Conservation (phyloP, 2,113 vertebrate species). For the Anolis carolinensis region DNA sequence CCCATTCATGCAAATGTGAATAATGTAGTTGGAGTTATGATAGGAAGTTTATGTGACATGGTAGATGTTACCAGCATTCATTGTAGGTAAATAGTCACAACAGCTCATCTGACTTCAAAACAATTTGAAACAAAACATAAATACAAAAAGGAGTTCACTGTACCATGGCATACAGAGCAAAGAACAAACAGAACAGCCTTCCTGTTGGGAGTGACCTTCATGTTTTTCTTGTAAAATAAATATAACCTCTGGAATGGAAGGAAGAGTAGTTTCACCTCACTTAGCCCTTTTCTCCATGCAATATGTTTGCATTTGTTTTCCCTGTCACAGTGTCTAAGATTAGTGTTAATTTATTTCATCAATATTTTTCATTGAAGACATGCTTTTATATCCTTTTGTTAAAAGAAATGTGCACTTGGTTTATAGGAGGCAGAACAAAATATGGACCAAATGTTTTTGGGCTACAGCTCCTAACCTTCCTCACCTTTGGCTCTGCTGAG, state of each 20-base stretch:
- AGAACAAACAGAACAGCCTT: not conserved
- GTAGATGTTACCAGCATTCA: not conserved
- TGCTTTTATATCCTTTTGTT: too few species aligned
- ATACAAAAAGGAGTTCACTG: not conserved
- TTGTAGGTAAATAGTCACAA: not conserved
- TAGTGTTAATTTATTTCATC: not conserved
- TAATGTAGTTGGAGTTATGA: not conserved
- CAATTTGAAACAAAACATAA: not conserved
- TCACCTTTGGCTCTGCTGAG: too few species aligned
- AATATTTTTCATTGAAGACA: not conserved
- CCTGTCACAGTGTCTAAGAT: not conserved
- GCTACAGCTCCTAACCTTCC: too few species aligned
- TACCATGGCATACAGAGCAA: not conserved
- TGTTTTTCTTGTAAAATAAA: not conserved
- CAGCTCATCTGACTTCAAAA: not conserved
- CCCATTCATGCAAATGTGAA: not conserved
- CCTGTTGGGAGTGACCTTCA: not conserved
- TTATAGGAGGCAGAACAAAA: too few species aligned
- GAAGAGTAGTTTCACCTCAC: not conserved
- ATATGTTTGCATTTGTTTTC: not conserved
- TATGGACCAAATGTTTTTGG: too few species aligned
- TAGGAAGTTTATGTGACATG: not conserved
- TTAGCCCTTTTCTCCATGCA: not conserved
- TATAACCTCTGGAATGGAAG: not conserved
- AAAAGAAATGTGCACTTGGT: too few species aligned